A percentile compares a stretch with the other conserved stretches of the same genome.
Conservation (phyloP, 2,113 vertebrate genomes). For the Oxygymnocypris stewartii region DNA sequence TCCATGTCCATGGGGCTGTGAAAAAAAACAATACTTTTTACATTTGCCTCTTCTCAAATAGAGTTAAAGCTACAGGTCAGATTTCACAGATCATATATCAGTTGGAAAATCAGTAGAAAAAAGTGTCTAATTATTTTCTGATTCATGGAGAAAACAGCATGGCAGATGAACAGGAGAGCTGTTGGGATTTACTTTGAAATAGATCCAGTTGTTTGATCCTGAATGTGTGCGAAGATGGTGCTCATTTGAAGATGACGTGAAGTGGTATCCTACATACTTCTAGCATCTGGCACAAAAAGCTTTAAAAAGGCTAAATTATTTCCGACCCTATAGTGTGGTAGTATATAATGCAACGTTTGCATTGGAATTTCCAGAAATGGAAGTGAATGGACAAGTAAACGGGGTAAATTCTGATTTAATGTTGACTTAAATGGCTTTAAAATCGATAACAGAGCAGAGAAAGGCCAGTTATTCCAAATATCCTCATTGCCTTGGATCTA, state of each 20-base stretch:
- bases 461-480: not conserved
- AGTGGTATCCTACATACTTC: not conserved
- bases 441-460: not conserved
- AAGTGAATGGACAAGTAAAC: not conserved
- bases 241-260: not conserved
- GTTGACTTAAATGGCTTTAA: not conserved
- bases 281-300: not conserved
- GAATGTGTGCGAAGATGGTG: not conserved
- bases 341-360: not conserved
- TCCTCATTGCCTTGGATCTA: not conserved
- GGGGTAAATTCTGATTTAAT: not conserved
- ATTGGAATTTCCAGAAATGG: no score
- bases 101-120: not conserved
- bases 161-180: not conserved
- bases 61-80: not conserved
- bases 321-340: not conserved
- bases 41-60: not conserved
- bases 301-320: not conserved
- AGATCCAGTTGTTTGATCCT: not conserved
- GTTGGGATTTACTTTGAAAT: not conserved
- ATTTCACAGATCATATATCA: not conserved
- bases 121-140: not conserved
- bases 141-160: not conserved
- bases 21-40: not conserved
- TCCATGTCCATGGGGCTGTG: not conserved